Evolutionary conservation across 2,888 invertebrate genomes (phyloP), one percentile per base, ranked within the genome.

Genomic region (Drosophila robusta): DNA sequence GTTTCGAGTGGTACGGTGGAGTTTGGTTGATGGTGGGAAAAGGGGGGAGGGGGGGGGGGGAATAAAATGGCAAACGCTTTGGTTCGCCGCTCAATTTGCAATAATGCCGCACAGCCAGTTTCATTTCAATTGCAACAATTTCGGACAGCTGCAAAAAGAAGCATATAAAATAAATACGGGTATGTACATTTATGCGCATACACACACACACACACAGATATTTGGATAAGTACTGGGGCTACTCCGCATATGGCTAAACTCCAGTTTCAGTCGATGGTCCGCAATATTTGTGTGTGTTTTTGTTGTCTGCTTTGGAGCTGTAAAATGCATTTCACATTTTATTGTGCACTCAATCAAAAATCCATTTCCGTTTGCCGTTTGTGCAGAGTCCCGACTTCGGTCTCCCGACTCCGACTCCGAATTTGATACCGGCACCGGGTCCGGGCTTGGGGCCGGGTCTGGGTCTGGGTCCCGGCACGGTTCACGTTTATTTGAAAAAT

Each of bases 311-410:
- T 72, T 76, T 70, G 58, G 67, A 77, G 58, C 74, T 84, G 84
- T 84, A 72, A 87, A 83, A 82, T 82, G 86, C 87, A 87, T 87
- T 85, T 87, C 77, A 80, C 86, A 85, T 85, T 87, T 85, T 85
- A 85, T 87, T 85, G 84, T 86, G 84, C 84, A 87, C 84, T 85
- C 84, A 85, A 85, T 85, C 86, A 85, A 85, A 85, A 85, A 85
- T 85, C 84, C 84, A 85, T 85, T 85, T 87, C 84, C 84, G 86
- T 80, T 81, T 84, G 82, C 79, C 74, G 78, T 78, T 77, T 78
- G 70, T 78, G 57, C 65, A 50, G 47, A 60, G 44, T 49, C 44
- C 24, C 54, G 44, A 39, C 49, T 34, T 26, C 26, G 26, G 26
- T 56, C 47, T 16, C 29, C 39, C n/a, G 32, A 6, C 39, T 58